Conservation (phyloP, 2,797 vertebrate species). For the Nyctibius grandis region DNA sequence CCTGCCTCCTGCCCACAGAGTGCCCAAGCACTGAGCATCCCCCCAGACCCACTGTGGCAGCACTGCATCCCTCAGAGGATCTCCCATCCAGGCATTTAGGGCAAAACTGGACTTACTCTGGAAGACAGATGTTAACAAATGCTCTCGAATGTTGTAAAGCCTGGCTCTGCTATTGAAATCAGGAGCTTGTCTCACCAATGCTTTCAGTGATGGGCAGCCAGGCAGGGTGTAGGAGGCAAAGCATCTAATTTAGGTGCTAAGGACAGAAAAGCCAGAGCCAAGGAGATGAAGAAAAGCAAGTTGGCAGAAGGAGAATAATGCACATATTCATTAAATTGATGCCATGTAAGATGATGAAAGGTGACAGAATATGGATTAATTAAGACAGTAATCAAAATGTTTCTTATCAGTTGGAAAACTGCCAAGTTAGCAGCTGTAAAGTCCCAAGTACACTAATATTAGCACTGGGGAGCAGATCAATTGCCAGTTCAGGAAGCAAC, state of each 20-base stretch:
- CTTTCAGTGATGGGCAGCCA: neutral
- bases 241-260: neutral
- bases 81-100: neutral
- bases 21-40: neutral
- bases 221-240: neutral
- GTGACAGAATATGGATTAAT: neutral
- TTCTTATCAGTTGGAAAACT: neutral
- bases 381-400: neutral
- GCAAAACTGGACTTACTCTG: neutral
- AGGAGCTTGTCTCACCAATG: neutral
- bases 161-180: neutral
- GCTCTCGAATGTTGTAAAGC: neutral
- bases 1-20: neutral
- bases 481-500: neutral
- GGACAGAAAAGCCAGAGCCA: neutral
- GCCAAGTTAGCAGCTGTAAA: neutral
- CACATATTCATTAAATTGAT: neutral
- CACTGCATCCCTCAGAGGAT: neutral
- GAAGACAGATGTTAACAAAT: neutral
- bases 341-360: neutral
- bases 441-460: neutral
- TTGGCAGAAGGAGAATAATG: neutral
- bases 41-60: neutral
- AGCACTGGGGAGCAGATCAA: neutral
- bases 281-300: neutral